A percentile compares a stretch with the other conserved stretches of the same genome.
These are phyloP conservation scores for Phalera bucephala DNA, from an alignment of 2,888 invertebrate genomes.

Conservation along the genomic window DNA sequence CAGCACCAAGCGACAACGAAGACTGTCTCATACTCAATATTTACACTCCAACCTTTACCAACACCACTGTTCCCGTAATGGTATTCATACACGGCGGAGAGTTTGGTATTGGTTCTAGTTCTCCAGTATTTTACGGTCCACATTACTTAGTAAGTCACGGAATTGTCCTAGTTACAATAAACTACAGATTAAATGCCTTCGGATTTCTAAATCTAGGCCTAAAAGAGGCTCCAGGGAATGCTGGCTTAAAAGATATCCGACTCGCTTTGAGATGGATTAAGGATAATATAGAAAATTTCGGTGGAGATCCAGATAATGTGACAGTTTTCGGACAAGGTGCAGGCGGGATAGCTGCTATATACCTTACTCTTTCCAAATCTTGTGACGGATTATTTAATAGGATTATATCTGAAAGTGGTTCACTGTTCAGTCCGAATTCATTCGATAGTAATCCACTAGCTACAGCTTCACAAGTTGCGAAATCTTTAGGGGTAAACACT, in stretches of 20 bases:
- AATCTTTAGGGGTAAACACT: constrained; percentile 57
- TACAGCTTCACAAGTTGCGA: constrained; percentile 67
- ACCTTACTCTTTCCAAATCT: constrained; percentile 62
- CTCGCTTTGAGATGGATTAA: constrained; percentile 71
- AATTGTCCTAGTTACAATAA: constrained; percentile 72
- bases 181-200: constrained; percentile 73
- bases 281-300: constrained; percentile 62
- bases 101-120: constrained; percentile 70
- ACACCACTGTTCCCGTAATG: constrained; percentile 64
- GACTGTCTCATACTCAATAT: constrained; percentile 76
- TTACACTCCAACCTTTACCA: constrained; percentile 52
- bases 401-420: constrained; percentile 69
- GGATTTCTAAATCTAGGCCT: constrained; percentile 72
- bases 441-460: constrained; percentile 56
- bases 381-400: constrained; percentile 68
- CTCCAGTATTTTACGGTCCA: constrained; percentile 67
- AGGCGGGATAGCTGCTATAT: constrained; percentile 68
- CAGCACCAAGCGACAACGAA: constrained; percentile 67
- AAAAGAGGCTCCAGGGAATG: constrained; percentile 71
- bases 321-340: constrained; percentile 75
- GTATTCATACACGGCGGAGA: constrained; percentile 78
- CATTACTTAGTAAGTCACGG: constrained; percentile 69
- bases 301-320: constrained; percentile 67
- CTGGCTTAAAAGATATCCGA: constrained; percentile 73
- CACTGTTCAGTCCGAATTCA: constrained; percentile 59